These are phyloP conservation scores for Archips crataeganus DNA, from an alignment of 2,888 invertebrate genomes.

Conservation along the genomic window DNA sequence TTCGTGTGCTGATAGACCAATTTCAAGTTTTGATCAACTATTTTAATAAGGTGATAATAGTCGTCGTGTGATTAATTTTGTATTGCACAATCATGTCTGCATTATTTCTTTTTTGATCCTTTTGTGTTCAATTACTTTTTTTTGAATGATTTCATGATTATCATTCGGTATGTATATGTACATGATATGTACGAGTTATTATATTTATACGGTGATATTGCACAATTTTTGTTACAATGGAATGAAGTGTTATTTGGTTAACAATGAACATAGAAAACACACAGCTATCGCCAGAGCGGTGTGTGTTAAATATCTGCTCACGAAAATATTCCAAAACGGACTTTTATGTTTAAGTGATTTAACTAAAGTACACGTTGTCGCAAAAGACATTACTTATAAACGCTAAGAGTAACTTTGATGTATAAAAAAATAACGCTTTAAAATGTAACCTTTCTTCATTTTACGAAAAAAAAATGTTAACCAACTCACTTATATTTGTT, in stretches of 20 bases:
- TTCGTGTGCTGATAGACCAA: slow-evolving; percentile 53
- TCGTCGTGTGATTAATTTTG: slow-evolving; percentile 68
- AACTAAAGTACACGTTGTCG: slow-evolving; percentile 78
- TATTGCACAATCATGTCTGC: slow-evolving; percentile 80
- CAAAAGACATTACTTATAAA: slow-evolving; percentile 81
- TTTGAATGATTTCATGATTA: slow-evolving; percentile 59
- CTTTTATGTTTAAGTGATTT: slow-evolving; percentile 73
- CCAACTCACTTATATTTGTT: slow-evolving; percentile 83
- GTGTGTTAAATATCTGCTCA: slow-evolving; percentile 59
- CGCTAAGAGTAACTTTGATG: slow-evolving; percentile 79
- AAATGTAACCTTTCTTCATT: slow-evolving; percentile 78
- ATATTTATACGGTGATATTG: slow-evolving; percentile 68
- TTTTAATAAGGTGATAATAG: slow-evolving; percentile 80
- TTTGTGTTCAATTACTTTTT: slow-evolving; percentile 69
- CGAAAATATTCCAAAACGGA: slow-evolving; percentile 66
- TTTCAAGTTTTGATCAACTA: slow-evolving; percentile 55
- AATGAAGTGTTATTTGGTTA: slow-evolving; percentile 54
- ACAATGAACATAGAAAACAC: slow-evolving; percentile 40
- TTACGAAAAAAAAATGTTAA: slow-evolving; percentile 73
- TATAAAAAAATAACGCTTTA: slow-evolving; percentile 78
- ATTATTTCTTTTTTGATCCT: slow-evolving; percentile 58
- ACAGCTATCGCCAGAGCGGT: slow-evolving; percentile 75
- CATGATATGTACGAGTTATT: slow-evolving; percentile 70
- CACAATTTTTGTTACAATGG: slow-evolving; percentile 70
- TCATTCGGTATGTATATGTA: slow-evolving; percentile 57